These are phyloP conservation scores for Pteropus rufus DNA, from an alignment of 2,797 vertebrate genomes.

Conservation along the genomic window DNA sequence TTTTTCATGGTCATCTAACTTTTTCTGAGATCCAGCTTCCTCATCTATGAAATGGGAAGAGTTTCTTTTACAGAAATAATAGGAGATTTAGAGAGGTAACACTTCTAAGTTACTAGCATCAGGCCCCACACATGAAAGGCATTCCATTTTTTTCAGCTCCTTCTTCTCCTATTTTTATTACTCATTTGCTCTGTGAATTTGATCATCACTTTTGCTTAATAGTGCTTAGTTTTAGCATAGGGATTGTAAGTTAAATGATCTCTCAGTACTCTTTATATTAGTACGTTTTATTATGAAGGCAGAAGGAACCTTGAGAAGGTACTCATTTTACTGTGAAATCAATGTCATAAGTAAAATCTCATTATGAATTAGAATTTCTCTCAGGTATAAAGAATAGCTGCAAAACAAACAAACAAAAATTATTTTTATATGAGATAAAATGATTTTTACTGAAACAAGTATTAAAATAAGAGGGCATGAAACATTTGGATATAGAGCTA, in stretches of 20 bases:
- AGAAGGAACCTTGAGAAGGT: background rate
- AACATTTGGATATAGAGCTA: background rate
- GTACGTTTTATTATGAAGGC: background rate
- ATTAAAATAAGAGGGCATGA: background rate
- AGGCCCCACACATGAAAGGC: background rate
- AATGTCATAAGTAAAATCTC: background rate
- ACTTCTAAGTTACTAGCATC: background rate
- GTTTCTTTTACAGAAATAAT: background rate
- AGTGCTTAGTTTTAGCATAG: background rate
- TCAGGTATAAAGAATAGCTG: background rate
- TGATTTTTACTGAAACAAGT: background rate
- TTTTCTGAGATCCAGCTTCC: background rate
- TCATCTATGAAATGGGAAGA: background rate
- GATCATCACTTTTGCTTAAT: background rate
- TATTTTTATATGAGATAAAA: background rate
- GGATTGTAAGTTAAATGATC: background rate
- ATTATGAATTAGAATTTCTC: background rate
- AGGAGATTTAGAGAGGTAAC: background rate
- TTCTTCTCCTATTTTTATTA: background rate
- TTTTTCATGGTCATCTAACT: background rate
- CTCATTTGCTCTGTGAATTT: background rate
- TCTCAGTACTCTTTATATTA: background rate
- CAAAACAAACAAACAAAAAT: background rate
- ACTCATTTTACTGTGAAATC: background rate
- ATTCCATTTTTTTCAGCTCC: background rate